These are phyloP conservation scores for Paraplagusia blochii DNA, from an alignment of 2,113 vertebrate species.

Conservation along the genomic window DNA sequence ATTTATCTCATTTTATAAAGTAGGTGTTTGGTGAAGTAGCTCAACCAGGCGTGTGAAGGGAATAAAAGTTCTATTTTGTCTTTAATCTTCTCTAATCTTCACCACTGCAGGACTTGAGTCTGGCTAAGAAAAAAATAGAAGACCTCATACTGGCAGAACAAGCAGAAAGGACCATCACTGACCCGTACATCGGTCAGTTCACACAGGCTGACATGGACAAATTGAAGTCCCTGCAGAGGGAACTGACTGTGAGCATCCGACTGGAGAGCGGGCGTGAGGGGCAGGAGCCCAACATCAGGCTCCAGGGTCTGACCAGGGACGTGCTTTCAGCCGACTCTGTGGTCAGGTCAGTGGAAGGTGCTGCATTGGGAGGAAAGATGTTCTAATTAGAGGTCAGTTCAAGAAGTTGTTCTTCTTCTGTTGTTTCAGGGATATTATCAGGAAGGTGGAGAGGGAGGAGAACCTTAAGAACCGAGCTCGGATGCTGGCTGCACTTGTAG, in stretches of 20 bases:
- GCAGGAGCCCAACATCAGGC: conserved; percentile 61
- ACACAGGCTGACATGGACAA: conserved; percentile 49
- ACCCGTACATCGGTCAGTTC: conserved; percentile 74
- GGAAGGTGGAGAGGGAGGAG: conserved; percentile 61
- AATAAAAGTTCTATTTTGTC: not conserved
- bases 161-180: conserved; percentile 43
- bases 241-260: conserved; percentile 69
- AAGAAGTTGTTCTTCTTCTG: too few species aligned
- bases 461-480: conserved; percentile 65
- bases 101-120: conserved; percentile 46
- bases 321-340: conserved; percentile 58
- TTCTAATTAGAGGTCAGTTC: too few species aligned
- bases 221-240: conserved; percentile 75
- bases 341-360: too few species aligned
- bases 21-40: too few species aligned
- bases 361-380: too few species aligned
- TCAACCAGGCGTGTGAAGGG: too few species aligned
- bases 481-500: conserved; percentile 29
- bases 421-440: conserved; percentile 75
- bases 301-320: conserved; percentile 81
- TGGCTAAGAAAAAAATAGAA: conserved; percentile 60
- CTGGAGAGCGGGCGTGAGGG: conserved; percentile 42
- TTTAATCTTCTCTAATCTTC: too few species aligned
- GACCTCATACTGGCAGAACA: conserved; percentile 76
- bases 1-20: too few species aligned